Base-by-base conservation (phyloP, 2,797 vertebrate genomes). In the Masticophis lateralis region DNA sequence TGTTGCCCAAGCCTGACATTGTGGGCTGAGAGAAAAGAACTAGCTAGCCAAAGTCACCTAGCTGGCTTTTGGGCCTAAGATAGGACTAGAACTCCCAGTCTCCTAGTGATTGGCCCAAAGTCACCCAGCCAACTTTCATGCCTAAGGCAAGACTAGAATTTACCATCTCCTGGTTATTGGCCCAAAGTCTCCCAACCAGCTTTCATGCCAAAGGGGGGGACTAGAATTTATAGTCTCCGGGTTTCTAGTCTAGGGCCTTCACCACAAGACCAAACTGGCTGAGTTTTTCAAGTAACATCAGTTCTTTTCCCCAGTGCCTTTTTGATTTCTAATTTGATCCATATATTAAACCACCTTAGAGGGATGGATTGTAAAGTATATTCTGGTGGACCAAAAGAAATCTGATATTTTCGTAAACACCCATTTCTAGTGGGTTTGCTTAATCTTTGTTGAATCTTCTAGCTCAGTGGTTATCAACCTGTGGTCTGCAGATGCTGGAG, bases 401-500 rank as follows among this genome's bases (percentile, higher is more conserved):
- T 74, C 8, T 79, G 18, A 43, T 43, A 10, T 83, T 47, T 47
- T 11, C 37, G 22, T 47, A 83, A 25, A 11, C 37, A 83, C 37
- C 74, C 0, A 43, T 83, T 12, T 83, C 74, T 43, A 83, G 4
- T 43, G 2, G 37, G 9, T 83, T 83, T 83, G 20, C 37, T 43
- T 22, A 10, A 47, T 25, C 37, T 22, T 83, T 11, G 18, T 47
- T 83, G 11, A 47, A 83, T 47, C 74, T 83, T 83, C 37, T 83
- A 83, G 66, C 32, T 32, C 66, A 32, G n/a, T 16, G 6, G 14
- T 69, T 32, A n/a, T 69, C 66, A 32, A 69, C 28, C n/a, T 16
- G 2, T 69, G 63, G 13, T 32, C 63, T 1, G 2, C 0, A 1
- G n/a, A 69, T 5, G 1, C 66, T 32, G 2, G 66, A 6, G n/a